Conservation (phyloP, 2,888 invertebrate genomes). For the Rotaria sp. region DNA sequence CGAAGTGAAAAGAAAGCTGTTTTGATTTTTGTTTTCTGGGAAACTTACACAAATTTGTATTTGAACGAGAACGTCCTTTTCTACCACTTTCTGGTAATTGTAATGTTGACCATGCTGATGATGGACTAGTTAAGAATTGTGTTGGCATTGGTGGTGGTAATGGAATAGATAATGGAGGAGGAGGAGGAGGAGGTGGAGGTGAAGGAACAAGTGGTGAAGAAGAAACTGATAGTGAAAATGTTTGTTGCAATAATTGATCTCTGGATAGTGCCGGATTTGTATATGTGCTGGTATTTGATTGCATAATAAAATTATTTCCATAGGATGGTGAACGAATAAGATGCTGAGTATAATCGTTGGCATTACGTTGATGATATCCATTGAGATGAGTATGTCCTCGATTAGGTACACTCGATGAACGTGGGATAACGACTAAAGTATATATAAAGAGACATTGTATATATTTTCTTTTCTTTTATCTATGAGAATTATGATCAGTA, state of each 20-base stretch:
- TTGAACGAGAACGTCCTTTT: neutral
- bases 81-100: neutral
- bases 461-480: neutral
- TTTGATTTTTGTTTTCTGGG: too few species aligned
- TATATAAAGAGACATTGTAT: neutral
- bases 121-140: neutral
- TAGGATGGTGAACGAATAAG: neutral
- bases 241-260: neutral
- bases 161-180: neutral
- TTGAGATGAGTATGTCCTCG: neutral
- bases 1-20: too few species aligned
- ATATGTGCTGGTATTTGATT: neutral
- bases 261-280: neutral
- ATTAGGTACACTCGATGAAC: neutral
- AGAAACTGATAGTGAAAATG: neutral
- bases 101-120: neutral
- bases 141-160: neutral
- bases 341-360: neutral
- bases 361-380: neutral
- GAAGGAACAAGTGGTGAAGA: neutral
- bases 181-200: neutral
- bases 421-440: neutral
- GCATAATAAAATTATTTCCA: conserved; percentile 26
- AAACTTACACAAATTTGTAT: neutral
- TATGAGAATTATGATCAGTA: neutral